phyloP scores from a whole-genome alignment of 2,797 vertebrate genomes.

The Amblyopsis hoosieri region DNA sequence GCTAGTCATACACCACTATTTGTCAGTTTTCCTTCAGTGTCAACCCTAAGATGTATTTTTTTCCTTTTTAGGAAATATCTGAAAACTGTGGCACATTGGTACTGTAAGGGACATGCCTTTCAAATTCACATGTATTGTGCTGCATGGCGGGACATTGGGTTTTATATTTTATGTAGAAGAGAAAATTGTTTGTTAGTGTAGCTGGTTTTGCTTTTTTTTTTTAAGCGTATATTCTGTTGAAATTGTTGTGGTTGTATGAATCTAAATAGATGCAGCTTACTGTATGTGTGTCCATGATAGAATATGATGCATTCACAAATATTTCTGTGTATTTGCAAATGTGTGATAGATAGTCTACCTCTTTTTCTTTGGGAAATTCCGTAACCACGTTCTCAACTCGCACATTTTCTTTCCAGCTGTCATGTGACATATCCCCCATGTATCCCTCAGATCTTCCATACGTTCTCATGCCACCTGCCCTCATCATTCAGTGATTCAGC shows the following conservation, averaged over 20 bases:
- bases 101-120: background rate
- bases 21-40: too few species aligned
- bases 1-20: too few species aligned
- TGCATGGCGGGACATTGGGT: constrained; percentile 42
- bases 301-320: too few species aligned
- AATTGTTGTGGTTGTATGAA: constrained; percentile 62
- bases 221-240: constrained; percentile 61
- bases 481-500: constrained; percentile 42
- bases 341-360: constrained; percentile 3
- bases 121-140: constrained; percentile 5
- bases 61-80: background rate
- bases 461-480: constrained; percentile 51
- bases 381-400: constrained; percentile 39
- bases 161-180: constrained; percentile 56
- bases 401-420: constrained; percentile 37
- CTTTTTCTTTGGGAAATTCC: constrained; percentile 51
- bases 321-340: background rate
- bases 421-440: constrained; percentile 22
- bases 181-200: constrained; percentile 58
- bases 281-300: background rate
- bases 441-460: constrained; percentile 31
- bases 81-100: background rate
- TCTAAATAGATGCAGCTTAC: constrained; percentile 62
- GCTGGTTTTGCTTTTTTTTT: constrained; percentile 40
- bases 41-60: too few species aligned